Base-by-base conservation (phyloP, 2,797 vertebrate species). In the Pseudocheirus occidentalis region DNA sequence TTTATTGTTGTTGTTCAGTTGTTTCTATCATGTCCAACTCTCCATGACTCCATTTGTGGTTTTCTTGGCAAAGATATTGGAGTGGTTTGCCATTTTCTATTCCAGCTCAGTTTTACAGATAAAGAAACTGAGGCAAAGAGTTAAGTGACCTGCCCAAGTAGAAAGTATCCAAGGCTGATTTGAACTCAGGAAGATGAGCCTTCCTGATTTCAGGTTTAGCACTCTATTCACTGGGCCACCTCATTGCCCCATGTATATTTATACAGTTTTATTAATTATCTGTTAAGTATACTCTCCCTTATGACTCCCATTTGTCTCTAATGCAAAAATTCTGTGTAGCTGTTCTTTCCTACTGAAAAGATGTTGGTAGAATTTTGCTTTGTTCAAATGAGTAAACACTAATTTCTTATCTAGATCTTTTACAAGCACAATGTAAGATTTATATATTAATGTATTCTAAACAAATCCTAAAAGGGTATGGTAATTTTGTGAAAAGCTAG, bases 401-500 rank as follows among this genome's bases (percentile, higher is more conserved):
- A 73, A 21, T 24, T 40, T 53, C 50, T 92, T 73, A 55, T 34
- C 27, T 92, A 62, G 54, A 92, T 13, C 91, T 5, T 13, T 92
- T 40, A 50, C 13, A 59, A 92, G 40, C 28, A 29, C 27, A 11
- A 92, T 31, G 28, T 40, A 46, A 59, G 7, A 59, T n/a, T 58
- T n/a, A 92, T 13, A 59, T 31, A 52, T 73, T 34, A 55, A 54
- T 34, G 52, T 34, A 34, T 28, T 73, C 50, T 40, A 52, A 92
- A n/a, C 13, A 58, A 24, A 90, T 95, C 46, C 90, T 58, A 93
- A 91, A 94, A 94, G 50, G 27, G 29, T 91, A 87, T 93, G 16
- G 92, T 87, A 56, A 34, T 90, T 50, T 59, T 89, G 29, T 87
- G 56, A 4, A 27, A 91, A 57, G 34, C 50, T 95, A 92, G 94